Evolutionary conservation across 2,113 vertebrate genomes (phyloP), one percentile per base, ranked within the genome.

Genomic region (Rhizomys pruinosus): DNA sequence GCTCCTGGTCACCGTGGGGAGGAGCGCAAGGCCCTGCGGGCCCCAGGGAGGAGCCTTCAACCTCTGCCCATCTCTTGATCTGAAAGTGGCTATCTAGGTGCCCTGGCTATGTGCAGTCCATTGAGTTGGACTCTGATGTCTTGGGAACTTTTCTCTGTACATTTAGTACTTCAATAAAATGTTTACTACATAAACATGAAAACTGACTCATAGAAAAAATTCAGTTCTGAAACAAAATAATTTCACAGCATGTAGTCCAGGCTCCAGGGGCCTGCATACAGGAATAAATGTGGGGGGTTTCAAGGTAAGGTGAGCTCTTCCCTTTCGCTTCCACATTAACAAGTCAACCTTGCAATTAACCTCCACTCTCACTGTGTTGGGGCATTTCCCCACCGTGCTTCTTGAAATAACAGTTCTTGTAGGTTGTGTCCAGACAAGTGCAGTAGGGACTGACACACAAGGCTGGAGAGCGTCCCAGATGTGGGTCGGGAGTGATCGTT

Each of bases 371-470:
- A 16, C 85, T n/a, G 77, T 76, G 76, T 80, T 66, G 2, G n/a
- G 52, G 89, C 73, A 61, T 3, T 69, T 90, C 93, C 25, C 63
- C 69, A 27, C 89, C 72, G 72, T 57, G 92, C 93, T 71, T 90
- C 79, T 52, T 42, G 42, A 71, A 55, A 71, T 2, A 55, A 89
- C 39, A 76, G 78, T 93, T 74, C 89, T 61, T 47, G 71, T 34
- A 29, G 68, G 92, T 5, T 79, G 66, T 95, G 95, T 92, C 71
- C 73, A 44, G 84, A 91, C 95, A 91, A 4, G 96, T 90, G 68
- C 59, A 1, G 20, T 15, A 27, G 55, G 94, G 81, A 37, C 90
- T 71, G 89, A 86, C n/a, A n/a, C n/a, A 19, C 64, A 17, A 42
- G 73, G 17, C 81, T 90, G 91, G 77, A 94, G 94, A 73, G 23